Conservation (phyloP, 2,888 invertebrate genomes). For the Eristalis tenax region DNA sequence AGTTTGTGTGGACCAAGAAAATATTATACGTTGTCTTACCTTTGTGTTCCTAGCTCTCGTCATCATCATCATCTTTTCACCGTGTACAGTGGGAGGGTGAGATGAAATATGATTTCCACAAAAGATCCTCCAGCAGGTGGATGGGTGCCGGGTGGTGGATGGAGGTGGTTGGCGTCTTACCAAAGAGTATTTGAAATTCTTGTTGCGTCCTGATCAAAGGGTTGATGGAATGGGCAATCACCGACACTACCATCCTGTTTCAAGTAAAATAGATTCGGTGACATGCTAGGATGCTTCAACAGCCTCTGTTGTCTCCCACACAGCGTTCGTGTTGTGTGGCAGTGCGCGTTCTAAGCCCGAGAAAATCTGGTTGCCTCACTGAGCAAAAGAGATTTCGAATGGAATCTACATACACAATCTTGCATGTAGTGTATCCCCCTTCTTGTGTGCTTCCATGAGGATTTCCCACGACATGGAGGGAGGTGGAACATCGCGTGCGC, state of each 20-base stretch:
- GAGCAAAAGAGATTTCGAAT: constrained; percentile 12
- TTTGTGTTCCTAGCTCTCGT: constrained; percentile 7
- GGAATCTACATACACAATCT: constrained; percentile 14
- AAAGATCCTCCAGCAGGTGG: background rate
- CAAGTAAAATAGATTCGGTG: background rate
- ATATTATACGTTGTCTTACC: constrained; percentile 27
- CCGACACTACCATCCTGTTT: background rate
- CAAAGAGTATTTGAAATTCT: constrained; percentile 21
- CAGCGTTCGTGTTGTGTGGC: constrained; percentile 20
- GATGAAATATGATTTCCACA: background rate
- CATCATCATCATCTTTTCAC: background rate
- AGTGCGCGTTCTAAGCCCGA: background rate
- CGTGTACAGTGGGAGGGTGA: background rate
- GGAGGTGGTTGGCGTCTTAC: background rate
- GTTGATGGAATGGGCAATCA: constrained; percentile 20
- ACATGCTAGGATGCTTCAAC: constrained; percentile 6
- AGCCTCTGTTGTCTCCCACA: background rate
- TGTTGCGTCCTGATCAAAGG: constrained; percentile 32
- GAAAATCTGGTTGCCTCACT: constrained; percentile 31
- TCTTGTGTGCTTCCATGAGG: background rate
- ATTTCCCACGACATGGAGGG: constrained; percentile 11
- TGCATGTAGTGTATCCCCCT: background rate
- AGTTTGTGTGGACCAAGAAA: constrained; percentile 37
- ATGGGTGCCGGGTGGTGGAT: background rate
- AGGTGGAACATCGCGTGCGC: constrained; percentile 31